phyloP scores from a whole-genome alignment of 2,797 vertebrate species.

The Leptodactylus fallax region DNA sequence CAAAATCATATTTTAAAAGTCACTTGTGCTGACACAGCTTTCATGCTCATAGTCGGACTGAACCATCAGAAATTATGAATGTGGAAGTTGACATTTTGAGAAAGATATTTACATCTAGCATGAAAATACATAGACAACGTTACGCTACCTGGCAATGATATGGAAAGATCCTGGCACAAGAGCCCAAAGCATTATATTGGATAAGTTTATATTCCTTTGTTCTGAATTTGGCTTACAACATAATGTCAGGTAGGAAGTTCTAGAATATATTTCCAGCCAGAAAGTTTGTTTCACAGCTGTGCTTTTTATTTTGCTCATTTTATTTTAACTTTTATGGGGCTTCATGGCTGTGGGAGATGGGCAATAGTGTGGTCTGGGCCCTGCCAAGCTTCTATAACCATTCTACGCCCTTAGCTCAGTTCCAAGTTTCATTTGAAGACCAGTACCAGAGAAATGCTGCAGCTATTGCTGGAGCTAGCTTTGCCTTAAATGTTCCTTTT shows the following conservation, averaged over 20 bases:
- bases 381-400: neutral
- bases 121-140: neutral
- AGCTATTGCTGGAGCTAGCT: neutral
- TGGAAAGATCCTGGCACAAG: no score
- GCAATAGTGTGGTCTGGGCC: neutral
- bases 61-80: neutral
- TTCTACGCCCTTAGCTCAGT: neutral
- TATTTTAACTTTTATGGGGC: neutral
- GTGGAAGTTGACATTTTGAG: neutral
- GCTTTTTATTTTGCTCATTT: neutral
- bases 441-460: neutral
- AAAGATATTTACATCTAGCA: conserved; percentile 1
- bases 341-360: neutral
- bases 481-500: no score
- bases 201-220: neutral
- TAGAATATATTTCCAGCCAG: neutral
- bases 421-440: neutral
- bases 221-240: neutral
- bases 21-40: neutral
- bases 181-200: neutral
- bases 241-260: neutral
- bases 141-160: neutral
- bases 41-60: neutral
- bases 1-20: neutral
- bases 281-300: neutral